phyloP scores from a whole-genome alignment of 2,113 vertebrate genomes.

The Bothrops jararaca region DNA sequence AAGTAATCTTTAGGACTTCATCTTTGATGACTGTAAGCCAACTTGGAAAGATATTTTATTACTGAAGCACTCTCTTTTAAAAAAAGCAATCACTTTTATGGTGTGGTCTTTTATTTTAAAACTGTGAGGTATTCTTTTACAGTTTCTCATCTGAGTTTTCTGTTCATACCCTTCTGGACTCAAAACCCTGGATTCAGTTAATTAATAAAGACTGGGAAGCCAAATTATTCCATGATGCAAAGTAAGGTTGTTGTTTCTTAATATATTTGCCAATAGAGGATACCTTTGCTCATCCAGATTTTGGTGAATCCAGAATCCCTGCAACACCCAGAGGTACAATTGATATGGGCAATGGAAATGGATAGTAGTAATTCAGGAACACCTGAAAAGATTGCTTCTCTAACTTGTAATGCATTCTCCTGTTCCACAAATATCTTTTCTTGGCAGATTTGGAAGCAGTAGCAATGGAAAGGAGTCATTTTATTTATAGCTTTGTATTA shows the following conservation, averaged over 20 bases:
- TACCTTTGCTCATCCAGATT: not conserved
- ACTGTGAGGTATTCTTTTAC: not conserved
- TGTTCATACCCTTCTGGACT: not conserved
- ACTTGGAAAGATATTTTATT: not conserved
- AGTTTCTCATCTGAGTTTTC: not conserved
- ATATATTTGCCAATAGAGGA: not conserved
- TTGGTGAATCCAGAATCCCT: not conserved
- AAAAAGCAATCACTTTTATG: not conserved
- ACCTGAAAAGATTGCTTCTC: not conserved
- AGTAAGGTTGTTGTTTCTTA: not conserved
- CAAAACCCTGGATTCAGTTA: not conserved
- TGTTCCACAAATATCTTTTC: not conserved
- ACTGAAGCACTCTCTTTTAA: not conserved
- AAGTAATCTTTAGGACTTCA: not conserved
- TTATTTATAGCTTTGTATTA: not conserved
- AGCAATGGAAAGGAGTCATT: too few relatives aligned
- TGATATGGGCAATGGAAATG: not conserved
- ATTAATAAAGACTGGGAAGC: not conserved
- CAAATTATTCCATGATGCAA: not conserved
- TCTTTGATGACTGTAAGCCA: conserved; percentile 1
- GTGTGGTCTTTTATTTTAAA: not conserved
- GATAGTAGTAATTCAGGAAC: not conserved
- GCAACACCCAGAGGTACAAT: not conserved
- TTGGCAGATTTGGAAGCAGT: not conserved
- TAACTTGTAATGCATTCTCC: not conserved